These are phyloP conservation scores for Conchocele bisecta DNA, from an alignment of 2,888 invertebrate species.

Conservation along the genomic window DNA sequence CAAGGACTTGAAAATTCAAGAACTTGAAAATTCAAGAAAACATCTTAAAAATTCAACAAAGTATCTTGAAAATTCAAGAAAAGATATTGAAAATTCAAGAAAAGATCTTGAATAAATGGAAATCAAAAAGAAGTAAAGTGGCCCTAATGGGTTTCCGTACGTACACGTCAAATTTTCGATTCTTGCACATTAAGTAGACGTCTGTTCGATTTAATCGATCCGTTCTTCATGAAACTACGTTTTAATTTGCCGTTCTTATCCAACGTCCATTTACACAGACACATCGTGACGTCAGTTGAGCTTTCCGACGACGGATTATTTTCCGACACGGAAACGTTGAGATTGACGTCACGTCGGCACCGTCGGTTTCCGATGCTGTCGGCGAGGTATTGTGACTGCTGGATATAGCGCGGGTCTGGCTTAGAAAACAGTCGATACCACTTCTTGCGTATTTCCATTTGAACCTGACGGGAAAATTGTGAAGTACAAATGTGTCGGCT, in stretches of 20 bases:
- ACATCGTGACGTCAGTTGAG: slow-evolving; percentile 34
- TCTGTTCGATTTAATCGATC: too few species aligned
- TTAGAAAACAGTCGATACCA: slow-evolving; percentile 59
- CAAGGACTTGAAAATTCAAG: too few species aligned
- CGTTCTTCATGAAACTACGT: slow-evolving; percentile 40
- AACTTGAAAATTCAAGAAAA: too few species aligned
- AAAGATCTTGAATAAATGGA: too few species aligned
- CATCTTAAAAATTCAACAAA: too few species aligned
- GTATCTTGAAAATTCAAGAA: too few species aligned
- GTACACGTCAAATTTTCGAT: too few species aligned
- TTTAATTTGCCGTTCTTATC: slow-evolving; percentile 49
- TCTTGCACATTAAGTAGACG: too few species aligned
- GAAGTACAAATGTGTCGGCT: too few species aligned
- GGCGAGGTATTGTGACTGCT: slow-evolving; percentile 42
- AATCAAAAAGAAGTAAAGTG: too few species aligned
- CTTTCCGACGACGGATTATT: slow-evolving; percentile 35
- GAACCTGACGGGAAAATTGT: slow-evolving; percentile 68
- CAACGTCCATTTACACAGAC: slow-evolving; percentile 57
- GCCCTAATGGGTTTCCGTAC: too few species aligned
- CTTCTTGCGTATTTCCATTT: slow-evolving; percentile 68
- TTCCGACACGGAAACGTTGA: background rate
- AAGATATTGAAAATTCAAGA: too few species aligned
- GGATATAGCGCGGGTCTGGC: slow-evolving; percentile 48
- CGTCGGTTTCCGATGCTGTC: slow-evolving; percentile 40
- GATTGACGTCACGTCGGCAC: slow-evolving; percentile 18